Evolutionary conservation across 2,888 invertebrate species (phyloP), one percentile per base, ranked within the genome.

Genomic region (Serrognathus titanus): DNA sequence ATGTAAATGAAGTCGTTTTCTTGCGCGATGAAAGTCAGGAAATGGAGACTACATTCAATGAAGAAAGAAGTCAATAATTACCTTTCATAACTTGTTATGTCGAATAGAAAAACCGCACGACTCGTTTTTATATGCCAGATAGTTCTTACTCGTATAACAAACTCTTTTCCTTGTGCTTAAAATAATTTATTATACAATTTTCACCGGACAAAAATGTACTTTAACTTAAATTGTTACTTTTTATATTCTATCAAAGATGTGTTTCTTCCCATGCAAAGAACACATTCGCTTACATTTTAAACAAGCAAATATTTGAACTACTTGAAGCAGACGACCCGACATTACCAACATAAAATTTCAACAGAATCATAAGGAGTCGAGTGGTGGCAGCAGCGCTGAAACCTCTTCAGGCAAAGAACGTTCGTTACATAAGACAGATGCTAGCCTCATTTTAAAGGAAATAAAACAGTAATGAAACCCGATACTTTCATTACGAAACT

Each of bases 391-490:
- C 37, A 16, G 13, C 39, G 37, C 36, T 50, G 50, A 37, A 35
- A 48, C 5, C 43, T 24, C 37, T 48, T 35, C n/a, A 7, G 1
- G 16, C 16, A 16, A 40, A 12, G 12, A 40, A 40, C 40, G 6
- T 40, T 40, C 12, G 20, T n/a, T n/a, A n/a, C 46, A 16, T 10
- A 16, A 35, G 39, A 39, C 50, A 50, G 35, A 35, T 50, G 50
- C 13, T 50, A 11, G 48, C 12, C 20, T 8, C 20, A 11, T 35
- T 48, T 36, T 37, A 38, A 50, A 36, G 37, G 50, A 50, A 50
- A 50, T 50, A 38, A 50, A 50, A 50, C 50, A 50, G 11, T 13
- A 50, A 51, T 45, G 53, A 47, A 35, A 53, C 11, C 16, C 37
- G 10, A 48, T 40, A 48, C 5, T 47, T 20, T 37, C 48, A 40